Evolutionary conservation across 1,140 invertebrate genomes (phyloP).

Genomic region (Calephelis virginiensis): DNA sequence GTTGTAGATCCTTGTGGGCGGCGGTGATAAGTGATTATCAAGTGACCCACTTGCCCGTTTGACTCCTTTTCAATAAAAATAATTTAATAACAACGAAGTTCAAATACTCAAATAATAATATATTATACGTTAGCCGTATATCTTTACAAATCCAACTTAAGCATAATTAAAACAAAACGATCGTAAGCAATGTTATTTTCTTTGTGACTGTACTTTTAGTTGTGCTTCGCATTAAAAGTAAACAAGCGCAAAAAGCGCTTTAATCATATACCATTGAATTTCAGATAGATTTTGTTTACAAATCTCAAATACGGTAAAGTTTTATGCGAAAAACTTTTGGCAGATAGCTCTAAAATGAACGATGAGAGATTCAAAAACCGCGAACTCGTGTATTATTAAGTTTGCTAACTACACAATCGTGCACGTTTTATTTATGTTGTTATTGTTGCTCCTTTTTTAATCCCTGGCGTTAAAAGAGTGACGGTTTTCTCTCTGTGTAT

Average conservation of each 20-base stretch:
- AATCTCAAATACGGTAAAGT: constrained; percentile 31
- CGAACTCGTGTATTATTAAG: constrained; percentile 38
- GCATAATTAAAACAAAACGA: neutral
- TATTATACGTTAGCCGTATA: too few relatives aligned
- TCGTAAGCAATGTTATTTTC: too few relatives aligned
- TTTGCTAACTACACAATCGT: constrained; percentile 30
- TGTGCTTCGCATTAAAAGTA: constrained; percentile 17
- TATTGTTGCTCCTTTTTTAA: too few relatives aligned
- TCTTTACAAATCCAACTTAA: neutral
- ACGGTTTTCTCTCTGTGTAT: too few relatives aligned
- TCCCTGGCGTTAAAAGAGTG: too few relatives aligned
- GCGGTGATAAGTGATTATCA: too few relatives aligned
- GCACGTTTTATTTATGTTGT: neutral
- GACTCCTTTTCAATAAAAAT: too few relatives aligned
- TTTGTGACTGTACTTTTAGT: too few relatives aligned
- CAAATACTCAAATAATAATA: too few relatives aligned
- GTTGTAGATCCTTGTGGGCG: too few relatives aligned
- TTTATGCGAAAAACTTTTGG: constrained; percentile 29
- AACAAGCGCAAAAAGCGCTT: constrained; percentile 5
- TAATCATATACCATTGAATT: constrained; percentile 16
- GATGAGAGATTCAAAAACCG: constrained; percentile 28
- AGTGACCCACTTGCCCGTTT: too few relatives aligned
- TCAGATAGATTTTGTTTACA: constrained; percentile 40
- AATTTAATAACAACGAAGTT: too few relatives aligned
- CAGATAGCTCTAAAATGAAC: constrained; percentile 39